These are phyloP conservation scores for Falco peregrinus DNA, from an alignment of 2,797 vertebrate species.

Conservation along the genomic window DNA sequence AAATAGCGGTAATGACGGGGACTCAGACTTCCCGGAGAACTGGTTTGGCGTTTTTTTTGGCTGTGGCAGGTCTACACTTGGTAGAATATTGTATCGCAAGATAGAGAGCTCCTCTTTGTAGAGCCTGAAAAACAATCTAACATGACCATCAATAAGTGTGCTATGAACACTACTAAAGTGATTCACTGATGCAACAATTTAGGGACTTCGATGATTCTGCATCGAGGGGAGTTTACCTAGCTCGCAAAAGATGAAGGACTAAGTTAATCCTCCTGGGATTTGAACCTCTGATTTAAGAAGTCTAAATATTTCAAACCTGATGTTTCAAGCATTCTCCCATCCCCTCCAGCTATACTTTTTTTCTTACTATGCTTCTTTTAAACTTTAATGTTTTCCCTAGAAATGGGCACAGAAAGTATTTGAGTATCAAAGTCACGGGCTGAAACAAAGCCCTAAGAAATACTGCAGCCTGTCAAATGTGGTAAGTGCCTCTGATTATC, in stretches of 20 bases:
- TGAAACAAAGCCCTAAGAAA: conserved; percentile 19
- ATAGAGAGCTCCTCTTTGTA: background rate
- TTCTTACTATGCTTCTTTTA: background rate
- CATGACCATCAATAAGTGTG: background rate
- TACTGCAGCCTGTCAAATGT: conserved; percentile 22
- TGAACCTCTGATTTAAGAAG: background rate
- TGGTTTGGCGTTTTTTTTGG: background rate
- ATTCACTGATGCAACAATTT: background rate
- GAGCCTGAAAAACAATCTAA: background rate
- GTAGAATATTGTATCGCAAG: background rate
- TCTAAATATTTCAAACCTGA: background rate
- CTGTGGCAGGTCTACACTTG: background rate
- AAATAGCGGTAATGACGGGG: background rate
- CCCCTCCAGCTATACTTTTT: background rate
- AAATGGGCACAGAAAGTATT: background rate
- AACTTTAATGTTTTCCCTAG: background rate
- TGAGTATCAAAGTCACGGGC: background rate
- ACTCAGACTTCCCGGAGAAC: background rate
- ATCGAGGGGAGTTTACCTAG: background rate
- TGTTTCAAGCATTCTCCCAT: background rate
- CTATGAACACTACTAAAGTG: background rate
- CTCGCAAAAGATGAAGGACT: background rate
- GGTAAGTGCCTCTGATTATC: conserved; percentile 29
- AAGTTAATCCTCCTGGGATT: background rate
- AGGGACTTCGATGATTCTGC: background rate